Percentiles rank a stretch among this genome's conserved stretches.
Conservation (phyloP, 2,888 invertebrate genomes). For the Heliconius hortense region DNA sequence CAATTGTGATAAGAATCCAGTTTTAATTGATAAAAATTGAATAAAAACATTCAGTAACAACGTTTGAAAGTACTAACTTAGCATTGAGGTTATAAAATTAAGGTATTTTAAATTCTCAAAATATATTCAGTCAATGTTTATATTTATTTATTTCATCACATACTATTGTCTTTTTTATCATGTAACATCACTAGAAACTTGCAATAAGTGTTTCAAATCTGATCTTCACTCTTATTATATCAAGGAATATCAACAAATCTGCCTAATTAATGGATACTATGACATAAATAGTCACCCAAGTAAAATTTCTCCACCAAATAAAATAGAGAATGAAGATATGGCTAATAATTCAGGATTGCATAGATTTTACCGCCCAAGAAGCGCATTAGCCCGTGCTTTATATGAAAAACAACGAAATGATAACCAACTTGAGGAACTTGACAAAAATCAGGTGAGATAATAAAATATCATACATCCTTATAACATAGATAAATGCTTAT, state of each 20-base stretch:
- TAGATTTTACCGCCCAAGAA: constrained; percentile 84
- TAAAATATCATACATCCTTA: background rate
- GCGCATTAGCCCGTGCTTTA: constrained; percentile 86
- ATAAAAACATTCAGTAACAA: background rate
- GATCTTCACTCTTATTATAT: constrained; percentile 61
- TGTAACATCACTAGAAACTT: constrained; percentile 43
- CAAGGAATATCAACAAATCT: constrained; percentile 57
- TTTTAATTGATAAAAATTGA: constrained; percentile 12
- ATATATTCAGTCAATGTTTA: constrained; percentile 52
- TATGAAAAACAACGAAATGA: constrained; percentile 88
- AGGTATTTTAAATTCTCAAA: constrained; percentile 39
- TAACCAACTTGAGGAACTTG: constrained; percentile 84
- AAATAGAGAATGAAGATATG: constrained; percentile 54
- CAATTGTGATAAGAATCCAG: constrained; percentile 15
- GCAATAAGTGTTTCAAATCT: constrained; percentile 49
- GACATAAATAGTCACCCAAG: constrained; percentile 44
- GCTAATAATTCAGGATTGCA: constrained; percentile 60
- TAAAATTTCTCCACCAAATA: constrained; percentile 33
- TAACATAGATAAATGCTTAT: background rate
- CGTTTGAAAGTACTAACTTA: background rate
- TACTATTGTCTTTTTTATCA: constrained; percentile 40
- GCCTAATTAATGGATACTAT: constrained; percentile 47
- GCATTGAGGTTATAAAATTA: constrained; percentile 43
- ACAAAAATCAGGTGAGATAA: constrained; percentile 85
- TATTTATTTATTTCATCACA: constrained; percentile 41